phyloP scores from a whole-genome alignment of 2,113 vertebrate species.

The Hippocampus guttulatus region DNA sequence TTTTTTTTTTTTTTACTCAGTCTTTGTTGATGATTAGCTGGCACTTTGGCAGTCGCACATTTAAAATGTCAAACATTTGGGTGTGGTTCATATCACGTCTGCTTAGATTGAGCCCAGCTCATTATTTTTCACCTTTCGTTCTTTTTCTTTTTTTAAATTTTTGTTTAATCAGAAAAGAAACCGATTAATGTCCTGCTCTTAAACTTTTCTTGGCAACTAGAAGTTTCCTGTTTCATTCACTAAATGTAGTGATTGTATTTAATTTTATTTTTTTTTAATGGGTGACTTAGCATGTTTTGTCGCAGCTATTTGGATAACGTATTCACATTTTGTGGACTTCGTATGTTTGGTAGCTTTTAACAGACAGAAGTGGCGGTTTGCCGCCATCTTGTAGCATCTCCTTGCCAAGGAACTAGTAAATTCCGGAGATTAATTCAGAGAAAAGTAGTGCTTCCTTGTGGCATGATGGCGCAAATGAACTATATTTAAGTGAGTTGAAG shows the following conservation, averaged over 20 bases:
- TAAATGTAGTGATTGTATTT: too few relatives aligned
- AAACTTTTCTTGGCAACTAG: background rate
- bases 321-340: background rate
- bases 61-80: conserved; percentile 2
- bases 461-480: background rate
- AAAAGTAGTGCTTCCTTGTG: background rate
- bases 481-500: too few relatives aligned
- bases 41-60: background rate
- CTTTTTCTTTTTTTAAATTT: background rate
- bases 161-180: background rate
- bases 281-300: background rate
- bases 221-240: too few relatives aligned
- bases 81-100: background rate
- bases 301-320: too few relatives aligned
- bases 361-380: too few relatives aligned
- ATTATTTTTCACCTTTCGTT: background rate
- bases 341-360: background rate
- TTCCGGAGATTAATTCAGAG: too few relatives aligned
- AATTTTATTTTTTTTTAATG: too few relatives aligned
- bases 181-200: background rate
- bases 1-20: background rate
- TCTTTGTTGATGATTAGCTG: conserved; percentile 4
- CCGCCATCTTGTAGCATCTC: too few relatives aligned
- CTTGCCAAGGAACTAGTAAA: too few relatives aligned
- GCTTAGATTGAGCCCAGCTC: background rate